Evolutionary conservation across 2,888 invertebrate genomes (phyloP).

Genomic region (Coleophora flavipennella): DNA sequence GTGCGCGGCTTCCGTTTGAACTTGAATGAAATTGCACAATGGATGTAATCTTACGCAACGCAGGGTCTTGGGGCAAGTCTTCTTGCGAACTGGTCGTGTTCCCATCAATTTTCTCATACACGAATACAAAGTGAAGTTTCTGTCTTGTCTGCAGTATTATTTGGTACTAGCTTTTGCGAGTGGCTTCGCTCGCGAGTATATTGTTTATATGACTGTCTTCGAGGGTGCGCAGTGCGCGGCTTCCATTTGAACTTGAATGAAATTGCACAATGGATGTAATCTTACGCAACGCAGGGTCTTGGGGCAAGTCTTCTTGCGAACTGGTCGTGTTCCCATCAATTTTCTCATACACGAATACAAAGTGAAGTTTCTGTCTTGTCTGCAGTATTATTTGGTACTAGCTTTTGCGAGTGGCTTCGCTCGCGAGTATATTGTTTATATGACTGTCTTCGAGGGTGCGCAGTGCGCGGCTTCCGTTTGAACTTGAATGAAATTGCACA

Average conservation of each 20-base stretch:
- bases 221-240: no score
- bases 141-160: no score
- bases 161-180: no score
- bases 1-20: constrained; percentile 66
- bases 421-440: no score
- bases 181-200: no score
- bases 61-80: constrained; percentile 32
- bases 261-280: constrained; percentile 49
- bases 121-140: no score
- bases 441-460: no score
- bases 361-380: no score
- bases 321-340: not conserved
- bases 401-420: no score
- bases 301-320: constrained; percentile 22
- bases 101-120: not conserved
- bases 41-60: constrained; percentile 47
- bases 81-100: not conserved
- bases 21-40: constrained; percentile 55
- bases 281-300: constrained; percentile 46
- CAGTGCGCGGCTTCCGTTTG: constrained; percentile 66
- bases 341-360: not conserved
- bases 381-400: no score
- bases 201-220: no score
- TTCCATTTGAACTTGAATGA: constrained; percentile 61
- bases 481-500: constrained; percentile 56